These are phyloP conservation scores for Apostichopus japonicus DNA, from an alignment of 35 echinoderm and acorn worm species.

Conservation along the genomic window DNA sequence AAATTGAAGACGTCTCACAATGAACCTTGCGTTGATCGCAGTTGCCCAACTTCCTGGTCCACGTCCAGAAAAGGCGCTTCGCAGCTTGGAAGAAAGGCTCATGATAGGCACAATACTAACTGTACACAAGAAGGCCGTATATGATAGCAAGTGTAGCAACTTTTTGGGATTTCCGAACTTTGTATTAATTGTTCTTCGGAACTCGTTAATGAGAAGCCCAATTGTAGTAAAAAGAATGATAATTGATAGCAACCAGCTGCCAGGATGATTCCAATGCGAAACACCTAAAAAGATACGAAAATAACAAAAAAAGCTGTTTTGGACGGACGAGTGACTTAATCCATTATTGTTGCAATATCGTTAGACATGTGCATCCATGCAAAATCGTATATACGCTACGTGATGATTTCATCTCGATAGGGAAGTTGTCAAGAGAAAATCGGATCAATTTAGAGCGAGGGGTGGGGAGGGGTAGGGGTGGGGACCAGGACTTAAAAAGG, in stretches of 20 bases:
- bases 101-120: neutral
- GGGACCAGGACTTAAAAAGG: too few relatives aligned
- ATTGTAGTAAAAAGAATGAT: conserved; percentile 1
- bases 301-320: too few relatives aligned
- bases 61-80: neutral
- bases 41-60: conserved; percentile 31
- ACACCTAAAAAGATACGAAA: neutral
- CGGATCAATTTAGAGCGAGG: too few relatives aligned
- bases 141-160: neutral
- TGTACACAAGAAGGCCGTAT: neutral
- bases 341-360: too few relatives aligned
- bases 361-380: too few relatives aligned
- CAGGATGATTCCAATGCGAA: neutral
- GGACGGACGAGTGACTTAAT: too few relatives aligned
- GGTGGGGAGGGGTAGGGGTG: too few relatives aligned
- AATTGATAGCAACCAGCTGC: conserved; percentile 24
- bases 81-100: conserved; percentile 7
- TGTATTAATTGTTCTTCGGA: neutral
- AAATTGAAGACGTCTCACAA: conserved; percentile 13
- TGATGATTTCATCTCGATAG: too few relatives aligned
- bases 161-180: neutral
- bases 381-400: too few relatives aligned
- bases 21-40: conserved; percentile 20
- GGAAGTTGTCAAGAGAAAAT: too few relatives aligned
- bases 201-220: conserved; percentile 1